These are phyloP conservation scores for Calliscelio sp. DNA, from an alignment of 2,888 invertebrate species.

Conservation along the genomic window DNA sequence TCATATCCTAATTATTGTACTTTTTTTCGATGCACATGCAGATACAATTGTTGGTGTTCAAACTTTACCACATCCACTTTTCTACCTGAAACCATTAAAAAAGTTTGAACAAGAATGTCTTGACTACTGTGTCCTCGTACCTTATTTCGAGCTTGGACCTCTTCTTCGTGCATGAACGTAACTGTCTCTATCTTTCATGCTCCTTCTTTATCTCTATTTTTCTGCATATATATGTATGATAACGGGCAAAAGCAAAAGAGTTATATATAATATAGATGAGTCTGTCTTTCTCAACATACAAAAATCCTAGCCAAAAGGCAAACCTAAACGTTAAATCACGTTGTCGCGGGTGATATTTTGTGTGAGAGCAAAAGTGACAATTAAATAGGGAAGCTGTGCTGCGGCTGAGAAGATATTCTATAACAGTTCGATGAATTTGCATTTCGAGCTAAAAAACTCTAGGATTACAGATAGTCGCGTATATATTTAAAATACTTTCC, in stretches of 20 bases:
- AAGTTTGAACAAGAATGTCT: not conserved
- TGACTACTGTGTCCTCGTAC: slow-evolving; percentile 9
- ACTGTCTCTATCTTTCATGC: slow-evolving; percentile 46
- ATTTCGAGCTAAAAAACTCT: slow-evolving; percentile 64
- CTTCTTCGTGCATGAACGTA: slow-evolving; percentile 45
- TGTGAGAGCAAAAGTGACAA: slow-evolving; percentile 10
- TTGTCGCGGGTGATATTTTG: slow-evolving; percentile 39
- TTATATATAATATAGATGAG: too few species aligned
- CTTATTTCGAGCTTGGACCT: slow-evolving; percentile 34
- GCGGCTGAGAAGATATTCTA: too few species aligned
- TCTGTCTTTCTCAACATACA: slow-evolving; percentile 8
- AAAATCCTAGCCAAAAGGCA: not conserved
- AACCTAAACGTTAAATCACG: slow-evolving; percentile 11
- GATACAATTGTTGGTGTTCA: too few species aligned
- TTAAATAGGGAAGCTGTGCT: too few species aligned
- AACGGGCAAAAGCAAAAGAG: slow-evolving; percentile 22
- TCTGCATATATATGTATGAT: slow-evolving; percentile 64
- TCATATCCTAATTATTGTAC: too few species aligned
- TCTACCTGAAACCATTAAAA: too few species aligned
- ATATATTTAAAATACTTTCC: slow-evolving; percentile 71
- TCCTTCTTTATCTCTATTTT: slow-evolving; percentile 64
- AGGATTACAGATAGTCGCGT: slow-evolving; percentile 45
- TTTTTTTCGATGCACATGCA: too few species aligned
- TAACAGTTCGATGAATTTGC: slow-evolving; percentile 65
- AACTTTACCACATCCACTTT: too few species aligned